Evolutionary conservation across 2,797 vertebrate genomes (phyloP), one percentile per base, ranked within the genome.

Genomic region (Neostethus bicornis): DNA sequence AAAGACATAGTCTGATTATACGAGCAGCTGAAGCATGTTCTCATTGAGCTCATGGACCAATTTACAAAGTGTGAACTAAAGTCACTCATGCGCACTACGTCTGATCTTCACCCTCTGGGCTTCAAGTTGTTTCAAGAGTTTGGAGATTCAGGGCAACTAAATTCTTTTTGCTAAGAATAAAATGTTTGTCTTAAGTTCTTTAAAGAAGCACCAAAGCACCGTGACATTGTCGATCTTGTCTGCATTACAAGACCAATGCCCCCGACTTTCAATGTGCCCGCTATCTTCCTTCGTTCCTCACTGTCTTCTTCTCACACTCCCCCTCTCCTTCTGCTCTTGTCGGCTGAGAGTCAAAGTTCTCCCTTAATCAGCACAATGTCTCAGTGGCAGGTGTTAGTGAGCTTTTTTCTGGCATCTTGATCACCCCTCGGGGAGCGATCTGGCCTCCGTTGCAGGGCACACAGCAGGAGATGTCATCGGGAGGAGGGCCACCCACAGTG

Each of bases 291-390:
- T 51, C 6, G 5, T 67, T 60, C 66, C 69, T 67, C 52, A 21
- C 74, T 28, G 29, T 58, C 68, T 56, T 54, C 67, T 61, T 61
- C 59, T 3, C 52, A 34, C 48, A 47, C 72, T 66, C 81, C 74
- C 66, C 72, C 65, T 77, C 74, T 79, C 70, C 62, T 75, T 76
- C 76, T 88, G 73, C 81, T 80, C 69, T 60, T 61, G 74, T 64
- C 53, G 41, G 74, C 77, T 1, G 38, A 67, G 82, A 79, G 85
- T 87, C 83, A 92, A 90, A 85, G 46, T 78, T 73, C 60, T 63
- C 73, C 76, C 90, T 85, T 88, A 90, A 87, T 91, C 67, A 86
- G 87, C 91, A 86, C 82, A 91, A 81, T 86, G 88, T 80, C 84
- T 76, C 31, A 56, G 66, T 75, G 87, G 75, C 89, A 92, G 86